Evolutionary conservation across 30 jellyfish, hydroid and myxozoan genomes (phyloP), one percentile per base, ranked within the genome.

Genomic region (Catostylus mosaicus): DNA sequence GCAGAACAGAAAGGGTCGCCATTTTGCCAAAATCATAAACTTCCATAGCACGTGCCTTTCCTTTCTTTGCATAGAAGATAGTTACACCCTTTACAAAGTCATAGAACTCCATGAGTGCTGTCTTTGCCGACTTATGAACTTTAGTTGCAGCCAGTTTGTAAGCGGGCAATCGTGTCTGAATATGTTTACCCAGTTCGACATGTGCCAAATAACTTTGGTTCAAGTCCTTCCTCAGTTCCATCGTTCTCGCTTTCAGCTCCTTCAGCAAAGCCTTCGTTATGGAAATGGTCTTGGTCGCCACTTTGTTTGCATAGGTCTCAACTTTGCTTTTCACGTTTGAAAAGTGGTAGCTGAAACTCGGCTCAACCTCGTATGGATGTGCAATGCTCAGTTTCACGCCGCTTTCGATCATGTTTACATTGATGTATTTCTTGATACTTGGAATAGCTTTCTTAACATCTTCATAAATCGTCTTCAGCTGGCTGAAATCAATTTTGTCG

Each of bases 341-440:
- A 37, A 73, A 67, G 57, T 91, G 95, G 63, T 79, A 46, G 29
- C 66, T 73, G 89, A 91, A 73, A 27, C 82, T 80, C 26, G 98
- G 98, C 34, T 77, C 82, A 89, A 84, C 75, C 36, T 54, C 85
- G 16, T 65, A 54, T 46, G 92, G 92, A 48, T 76, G 95, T 4
- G 82, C 73, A 48, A 92, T 35, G 30, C 84, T 56, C 46, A 92
- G 35, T 22, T 27, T 52, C 22, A 87, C 78, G 54, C 83, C 88
- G 12, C 90, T 90, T 5, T 60, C 77, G n/a, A 46, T 68, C 37
- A 61, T 22, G 32, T 82, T 82, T 22, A 92, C 69, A 16, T 32
- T 46, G 30, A 67, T 93, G 69, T 86, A 92, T 47, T 87, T 85
- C 48, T 46, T 70, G 56, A 92, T 8, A 22, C 67, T 78, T 18